phyloP scores from a whole-genome alignment of 2,797 vertebrate genomes.

The Furcifer pardalis region DNA sequence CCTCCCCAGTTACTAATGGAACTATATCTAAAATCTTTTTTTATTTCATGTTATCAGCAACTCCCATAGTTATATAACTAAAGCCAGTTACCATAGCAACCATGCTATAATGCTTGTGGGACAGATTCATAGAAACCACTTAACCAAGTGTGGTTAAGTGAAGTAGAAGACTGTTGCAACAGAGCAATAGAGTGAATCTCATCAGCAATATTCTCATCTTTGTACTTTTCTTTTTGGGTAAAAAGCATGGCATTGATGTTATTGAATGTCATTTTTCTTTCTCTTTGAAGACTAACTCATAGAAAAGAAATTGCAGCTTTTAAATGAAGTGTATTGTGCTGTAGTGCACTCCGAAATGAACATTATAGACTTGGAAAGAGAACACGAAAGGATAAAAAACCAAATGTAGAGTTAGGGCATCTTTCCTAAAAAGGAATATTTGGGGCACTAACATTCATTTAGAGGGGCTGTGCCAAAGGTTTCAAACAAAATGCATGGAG shows the following conservation, averaged over 20 bases:
- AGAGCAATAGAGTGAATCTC: constrained; percentile 30
- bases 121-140: constrained; percentile 40
- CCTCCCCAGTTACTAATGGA: not conserved
- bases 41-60: constrained; percentile 25
- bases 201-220: constrained; percentile 42
- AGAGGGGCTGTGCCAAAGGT: not conserved
- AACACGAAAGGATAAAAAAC: not conserved
- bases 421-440: constrained; percentile 31
- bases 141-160: constrained; percentile 32
- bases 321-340: not conserved
- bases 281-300: constrained; percentile 48
- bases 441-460: not conserved
- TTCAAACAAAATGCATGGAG: not conserved
- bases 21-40: constrained; percentile 29
- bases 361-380: not conserved
- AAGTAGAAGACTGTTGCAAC: constrained; percentile 31
- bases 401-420: constrained; percentile 14
- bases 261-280: constrained; percentile 59
- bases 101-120: constrained; percentile 13
- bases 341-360: not conserved
- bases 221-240: constrained; percentile 34
- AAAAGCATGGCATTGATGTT: constrained; percentile 24
- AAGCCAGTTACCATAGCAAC: constrained; percentile 19
- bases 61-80: constrained; percentile 16
- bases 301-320: not conserved